These are phyloP conservation scores for Mionectes olivaceus DNA, from an alignment of 2,797 vertebrate species.

Conservation along the genomic window DNA sequence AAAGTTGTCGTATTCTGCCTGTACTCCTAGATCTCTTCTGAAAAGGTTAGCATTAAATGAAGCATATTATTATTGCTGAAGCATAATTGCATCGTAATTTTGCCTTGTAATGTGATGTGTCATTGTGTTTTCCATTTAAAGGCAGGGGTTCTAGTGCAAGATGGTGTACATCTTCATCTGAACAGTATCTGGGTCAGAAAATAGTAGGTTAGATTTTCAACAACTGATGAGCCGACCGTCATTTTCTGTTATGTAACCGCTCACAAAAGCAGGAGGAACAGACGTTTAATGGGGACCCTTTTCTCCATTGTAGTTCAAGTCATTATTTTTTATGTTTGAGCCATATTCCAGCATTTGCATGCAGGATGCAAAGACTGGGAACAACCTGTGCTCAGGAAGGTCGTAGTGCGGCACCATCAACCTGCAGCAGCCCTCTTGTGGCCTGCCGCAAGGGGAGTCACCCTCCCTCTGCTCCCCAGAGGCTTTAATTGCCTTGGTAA, in stretches of 20 bases:
- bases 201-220: conserved; percentile 42
- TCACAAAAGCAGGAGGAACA: conserved; percentile 38
- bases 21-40: background rate
- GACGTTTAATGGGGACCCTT: background rate
- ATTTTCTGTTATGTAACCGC: conserved; percentile 7
- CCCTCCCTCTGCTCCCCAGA: conserved; percentile 60
- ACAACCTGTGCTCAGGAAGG: background rate
- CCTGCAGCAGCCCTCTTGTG: conserved; percentile 42
- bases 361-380: background rate
- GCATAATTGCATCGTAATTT: conserved; percentile 14
- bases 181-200: conserved; percentile 48
- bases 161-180: background rate
- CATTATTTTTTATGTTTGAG: background rate
- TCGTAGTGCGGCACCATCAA: background rate
- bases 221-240: background rate
- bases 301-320: background rate
- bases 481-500: conserved; percentile 56
- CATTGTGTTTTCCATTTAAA: conserved; percentile 13
- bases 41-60: conserved; percentile 29
- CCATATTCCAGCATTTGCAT: background rate
- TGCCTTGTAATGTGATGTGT: background rate
- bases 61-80: conserved; percentile 10
- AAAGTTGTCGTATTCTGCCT: conserved; percentile 15
- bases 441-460: conserved; percentile 59
- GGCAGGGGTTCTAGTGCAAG: background rate